Evolutionary conservation across 2,113 vertebrate genomes (phyloP), one percentile per base, ranked within the genome.

Genomic region (Ophthalmolycus amberensis): DNA sequence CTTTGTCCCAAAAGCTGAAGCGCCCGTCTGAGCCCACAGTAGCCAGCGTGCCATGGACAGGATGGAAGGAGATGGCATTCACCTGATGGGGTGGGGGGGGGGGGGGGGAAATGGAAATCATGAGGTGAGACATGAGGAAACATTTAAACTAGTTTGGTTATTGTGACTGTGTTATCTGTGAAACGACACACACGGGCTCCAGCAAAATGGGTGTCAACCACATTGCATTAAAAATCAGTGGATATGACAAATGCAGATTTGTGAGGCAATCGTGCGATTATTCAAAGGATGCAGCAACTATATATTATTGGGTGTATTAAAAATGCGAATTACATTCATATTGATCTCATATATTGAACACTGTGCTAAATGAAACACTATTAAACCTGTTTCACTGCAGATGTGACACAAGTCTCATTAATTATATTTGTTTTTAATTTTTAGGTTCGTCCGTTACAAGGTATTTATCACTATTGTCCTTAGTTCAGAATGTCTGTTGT

Each of bases 1-100:
- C 98, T 95, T 99, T 99, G 95, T 99, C 98, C 98, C 98, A 99
- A 91, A 99, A 99, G 91, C 98, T 99, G 95, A 99, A 99, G 84
- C 98, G 96, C 0, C 98, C 98, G 14, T 99, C 98, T 15, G 98
- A 99, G 2, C 98, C 98, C 29, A 99, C 98, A 0, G 98, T 99
- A 1, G 98, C 96, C 86, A 99, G 94, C 0, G 98, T 99, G 48
- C 98, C 98, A 0, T 99, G 98, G 69, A 98, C 97, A 44, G 98
- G 98, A 82, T 99, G 98, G 93, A 99, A 99, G 1, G 98, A 96
- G 27, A 99, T 99, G 5, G 97, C 98, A 1, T 99, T 99, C 1
- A 99, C 98, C 98, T 99, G 91, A 34, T 14, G 25, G 22, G 1
- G 84, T 3, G 14, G 7, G 34, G 34, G 32, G 32, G 32, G 32